Conservation (phyloP, 2,888 invertebrate genomes). For the Chironomus riparius region DNA sequence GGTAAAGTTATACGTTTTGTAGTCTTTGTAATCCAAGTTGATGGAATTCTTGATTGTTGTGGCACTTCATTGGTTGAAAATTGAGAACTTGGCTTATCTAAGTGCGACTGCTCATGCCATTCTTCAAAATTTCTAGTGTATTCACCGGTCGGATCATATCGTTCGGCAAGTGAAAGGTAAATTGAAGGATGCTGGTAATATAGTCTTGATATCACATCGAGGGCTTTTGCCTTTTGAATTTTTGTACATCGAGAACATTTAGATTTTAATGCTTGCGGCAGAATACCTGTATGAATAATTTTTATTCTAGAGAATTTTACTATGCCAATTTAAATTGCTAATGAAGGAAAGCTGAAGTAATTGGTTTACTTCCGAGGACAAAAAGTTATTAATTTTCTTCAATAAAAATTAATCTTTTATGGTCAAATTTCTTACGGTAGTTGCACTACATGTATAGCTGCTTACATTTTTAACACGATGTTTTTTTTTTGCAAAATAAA, state of each 20-base stretch:
- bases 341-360: not conserved
- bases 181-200: slow-evolving; percentile 54
- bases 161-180: slow-evolving; percentile 55
- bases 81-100: not conserved
- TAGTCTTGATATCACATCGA: slow-evolving; percentile 58
- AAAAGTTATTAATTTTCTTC: no score
- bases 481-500: no score
- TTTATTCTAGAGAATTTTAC: not conserved
- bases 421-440: no score
- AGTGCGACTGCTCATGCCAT: slow-evolving; percentile 31
- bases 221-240: slow-evolving; percentile 55
- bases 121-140: slow-evolving; percentile 47
- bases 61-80: not conserved
- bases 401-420: no score
- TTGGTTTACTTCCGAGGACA: not conserved
- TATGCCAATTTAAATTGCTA: not conserved
- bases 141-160: slow-evolving; percentile 64
- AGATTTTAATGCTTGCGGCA: slow-evolving; percentile 60
- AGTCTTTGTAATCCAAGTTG: slow-evolving; percentile 9
- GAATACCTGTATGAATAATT: slow-evolving; percentile 45
- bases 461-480: no score
- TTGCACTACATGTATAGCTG: no score
- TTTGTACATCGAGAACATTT: slow-evolving; percentile 58
- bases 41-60: slow-evolving; percentile 12
- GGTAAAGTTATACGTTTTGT: not conserved